Conservation (phyloP, 1,140 invertebrate species). For the Drosophila quadrilineata region DNA sequence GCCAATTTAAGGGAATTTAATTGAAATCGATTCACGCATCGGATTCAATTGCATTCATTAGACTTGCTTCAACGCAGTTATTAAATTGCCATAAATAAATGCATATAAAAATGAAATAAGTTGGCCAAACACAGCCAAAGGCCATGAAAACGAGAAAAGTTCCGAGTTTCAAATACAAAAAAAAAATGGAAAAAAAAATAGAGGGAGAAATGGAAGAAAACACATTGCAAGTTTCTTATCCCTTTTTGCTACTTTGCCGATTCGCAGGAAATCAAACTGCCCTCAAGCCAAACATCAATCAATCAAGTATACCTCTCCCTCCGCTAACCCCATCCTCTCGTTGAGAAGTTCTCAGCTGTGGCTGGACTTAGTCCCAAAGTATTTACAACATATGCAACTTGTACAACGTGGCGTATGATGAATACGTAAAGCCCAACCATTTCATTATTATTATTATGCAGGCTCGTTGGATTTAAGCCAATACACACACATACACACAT, state of each 20-base stretch:
- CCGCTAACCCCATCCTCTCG: neutral
- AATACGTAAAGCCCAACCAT: conserved; percentile 59
- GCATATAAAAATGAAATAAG: conserved; percentile 50
- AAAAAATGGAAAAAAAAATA: conserved; percentile 26
- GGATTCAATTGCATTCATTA: conserved; percentile 41
- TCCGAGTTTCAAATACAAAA: conserved; percentile 26
- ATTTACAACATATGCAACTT: conserved; percentile 76
- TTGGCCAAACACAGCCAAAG: conserved; percentile 45
- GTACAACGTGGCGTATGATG: conserved; percentile 62
- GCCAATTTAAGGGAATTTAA: conserved; percentile 69
- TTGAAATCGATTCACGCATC: conserved; percentile 27
- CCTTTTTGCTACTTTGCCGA: conserved; percentile 36
- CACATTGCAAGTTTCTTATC: conserved; percentile 74
- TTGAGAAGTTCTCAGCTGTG: conserved; percentile 44
- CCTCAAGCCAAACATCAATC: conserved; percentile 69
- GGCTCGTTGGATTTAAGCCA: conserved; percentile 12
- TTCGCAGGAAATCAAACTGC: conserved; percentile 46
- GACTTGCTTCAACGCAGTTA: conserved; percentile 27
- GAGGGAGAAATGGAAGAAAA: conserved; percentile 52
- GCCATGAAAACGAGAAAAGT: conserved; percentile 50
- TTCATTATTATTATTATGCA: conserved; percentile 66
- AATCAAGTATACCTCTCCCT: conserved; percentile 45
- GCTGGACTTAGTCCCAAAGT: conserved; percentile 50
- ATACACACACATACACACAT: neutral
- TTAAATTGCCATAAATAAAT: conserved; percentile 61